Conservation (phyloP, 2,113 vertebrate species). For the Panurus biarmicus region DNA sequence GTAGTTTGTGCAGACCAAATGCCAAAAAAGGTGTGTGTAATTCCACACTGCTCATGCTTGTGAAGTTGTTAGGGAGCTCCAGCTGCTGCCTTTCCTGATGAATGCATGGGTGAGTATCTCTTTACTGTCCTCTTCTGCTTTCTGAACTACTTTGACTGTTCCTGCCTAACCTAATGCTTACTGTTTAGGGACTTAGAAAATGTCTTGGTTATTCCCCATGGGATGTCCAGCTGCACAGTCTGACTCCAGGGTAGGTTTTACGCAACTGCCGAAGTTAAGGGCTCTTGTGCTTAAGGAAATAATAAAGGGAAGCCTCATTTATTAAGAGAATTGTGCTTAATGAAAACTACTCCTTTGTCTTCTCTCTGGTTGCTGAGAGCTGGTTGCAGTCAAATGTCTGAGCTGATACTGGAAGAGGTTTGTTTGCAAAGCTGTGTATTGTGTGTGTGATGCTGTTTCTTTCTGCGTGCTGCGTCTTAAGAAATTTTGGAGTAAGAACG, state of each 20-base stretch:
- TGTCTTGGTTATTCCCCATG: fast-evolving
- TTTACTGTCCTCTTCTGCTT: background rate
- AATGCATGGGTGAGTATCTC: background rate
- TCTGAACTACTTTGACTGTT: background rate
- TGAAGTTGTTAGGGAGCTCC: background rate
- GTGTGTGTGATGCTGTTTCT: background rate
- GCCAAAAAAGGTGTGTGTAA: fast-evolving
- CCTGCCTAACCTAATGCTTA: background rate
- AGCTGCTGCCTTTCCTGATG: background rate
- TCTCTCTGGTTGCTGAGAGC: background rate
- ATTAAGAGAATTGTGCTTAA: background rate
- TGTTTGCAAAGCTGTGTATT: background rate
- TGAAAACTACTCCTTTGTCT: background rate
- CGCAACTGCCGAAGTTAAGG: background rate
- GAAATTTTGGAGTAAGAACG: background rate
- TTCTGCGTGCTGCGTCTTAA: background rate
- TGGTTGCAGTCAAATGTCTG: fast-evolving
- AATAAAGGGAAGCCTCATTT: background rate
- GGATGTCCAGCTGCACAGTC: background rate
- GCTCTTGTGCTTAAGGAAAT: background rate
- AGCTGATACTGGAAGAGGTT: background rate
- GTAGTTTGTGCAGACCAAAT: background rate
- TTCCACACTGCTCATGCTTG: background rate
- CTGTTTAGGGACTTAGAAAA: background rate
- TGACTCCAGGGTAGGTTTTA: background rate